Base-by-base conservation (phyloP, 2,797 vertebrate species). In the Falco peregrinus region DNA sequence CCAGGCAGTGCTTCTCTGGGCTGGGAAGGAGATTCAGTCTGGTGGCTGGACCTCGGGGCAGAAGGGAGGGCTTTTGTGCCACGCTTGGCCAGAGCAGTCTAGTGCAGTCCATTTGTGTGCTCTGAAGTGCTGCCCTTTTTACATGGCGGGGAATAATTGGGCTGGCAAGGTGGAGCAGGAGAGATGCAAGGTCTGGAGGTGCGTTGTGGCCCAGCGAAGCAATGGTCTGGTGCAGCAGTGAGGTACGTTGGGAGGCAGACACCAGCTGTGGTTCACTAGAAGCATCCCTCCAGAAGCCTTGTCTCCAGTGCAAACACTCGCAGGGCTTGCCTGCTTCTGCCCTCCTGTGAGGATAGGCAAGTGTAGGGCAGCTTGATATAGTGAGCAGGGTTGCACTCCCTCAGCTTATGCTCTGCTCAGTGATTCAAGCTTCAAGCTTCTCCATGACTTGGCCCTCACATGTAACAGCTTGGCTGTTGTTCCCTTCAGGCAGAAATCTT, bases 121-220 rank as follows among this genome's bases (percentile, higher is more conserved):
- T 57, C 4, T n/a, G 8, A 82, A 80, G 41, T 13, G 29, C 75
- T 64, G 33, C 25, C 45, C 54, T 82, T 57, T 18, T 25, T n/a
- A 35, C 22, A 4, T 1, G 1, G 25, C 7, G 11, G 11, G 33
- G 18, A 5, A 10, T 56, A 48, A 84, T 7, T 1, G 11, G 31
- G 37, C 25, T 81, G 57, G 28, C 19, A 56, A 5, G 2, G 9
- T 60, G 60, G 15, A 26, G 2, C 7, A 41, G n/a, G 47, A 35
- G 43, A 41, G 29, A 6, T n/a, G 4, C 0, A 10, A 21, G 31
- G 8, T 43, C 18, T 60, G 59, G 41, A 77, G 75, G 28, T 6
- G 1, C 61, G 63, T 48, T 39, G 26, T 20, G 47, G 37, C n/a
- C 19, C 22, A 2, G 18, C 3, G 12, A 35, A 37, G 61, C 31